Base-by-base conservation (phyloP, 2,113 vertebrate genomes). In the Lasiurus borealis region DNA sequence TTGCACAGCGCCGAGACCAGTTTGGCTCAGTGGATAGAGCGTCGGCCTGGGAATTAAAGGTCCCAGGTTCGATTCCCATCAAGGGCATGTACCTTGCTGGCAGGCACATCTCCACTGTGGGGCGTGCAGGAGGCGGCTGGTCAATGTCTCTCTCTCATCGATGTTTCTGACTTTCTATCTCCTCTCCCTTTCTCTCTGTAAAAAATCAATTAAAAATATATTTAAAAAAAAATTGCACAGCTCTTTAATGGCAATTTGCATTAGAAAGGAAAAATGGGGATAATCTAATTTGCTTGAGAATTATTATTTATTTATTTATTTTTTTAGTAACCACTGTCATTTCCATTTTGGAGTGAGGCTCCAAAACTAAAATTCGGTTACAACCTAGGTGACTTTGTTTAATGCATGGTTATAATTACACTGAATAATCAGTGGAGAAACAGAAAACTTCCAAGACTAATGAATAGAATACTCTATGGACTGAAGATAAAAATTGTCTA, bases 401-500 rank as follows among this genome's bases (percentile, higher is more conserved):
- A 94, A 93, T 77, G 57, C 40, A 31, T 82, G 62, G 31, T 88
- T 95, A 90, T 94, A 90, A 92, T 95, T 97, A 88, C 40, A 90
- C 14, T 88, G 91, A 90, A 88, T 90, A 95, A 90, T 90, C 66
- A 83, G 73, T 95, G 52, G 11, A 57, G 91, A 95, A 92, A 85
- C 48, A 90, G 92, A 54, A 96, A 95, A 90, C 54, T 85, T 97
- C 72, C 90, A 93, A 96, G 82, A 46, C 54, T 90, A 96, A 93
- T 95, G 54, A 92, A 81, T n/a, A 91, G 11, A 93, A 90, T 62
- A 72, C 15, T 91, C 15, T 48, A 68, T 81, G 50, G 15, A 75
- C 78, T 90, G 90, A 92, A 93, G 44, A 66, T 85, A 59, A 95
- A 85, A 84, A 77, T 80, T 83, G 62, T 46, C 48, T 82, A 93